Percentiles rank a stretch among this genome's conserved stretches.
Conservation (phyloP, 1,140 invertebrate genomes). For the Tachypleus tridentatus region DNA sequence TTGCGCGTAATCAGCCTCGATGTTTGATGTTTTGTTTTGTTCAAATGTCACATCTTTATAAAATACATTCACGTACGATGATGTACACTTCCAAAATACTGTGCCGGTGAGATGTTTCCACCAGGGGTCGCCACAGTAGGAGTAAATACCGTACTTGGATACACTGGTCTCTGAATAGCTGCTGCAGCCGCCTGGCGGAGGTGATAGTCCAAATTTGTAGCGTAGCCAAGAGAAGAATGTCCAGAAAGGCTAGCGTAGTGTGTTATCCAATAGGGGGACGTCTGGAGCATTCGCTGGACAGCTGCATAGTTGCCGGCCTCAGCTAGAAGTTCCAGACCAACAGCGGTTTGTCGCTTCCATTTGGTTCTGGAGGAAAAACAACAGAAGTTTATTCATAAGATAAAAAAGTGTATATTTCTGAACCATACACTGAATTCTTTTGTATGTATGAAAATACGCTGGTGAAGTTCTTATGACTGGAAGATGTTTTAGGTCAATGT, state of each 20-base stretch:
- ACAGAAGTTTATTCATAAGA: not conserved
- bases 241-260: conserved; percentile 30
- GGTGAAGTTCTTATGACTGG: not conserved
- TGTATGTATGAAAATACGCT: conserved; percentile 1
- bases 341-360: conserved; percentile 98
- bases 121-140: no score
- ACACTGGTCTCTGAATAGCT: conserved; percentile 70
- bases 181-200: conserved; percentile 56
- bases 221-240: conserved; percentile 41
- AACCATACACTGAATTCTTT: conserved; percentile 2
- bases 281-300: conserved; percentile 81
- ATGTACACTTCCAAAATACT: no score
- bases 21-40: no score
- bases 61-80: no score
- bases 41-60: no score
- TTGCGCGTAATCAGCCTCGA: no score
- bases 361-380: conserved; percentile 52
- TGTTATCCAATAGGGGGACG: conserved; percentile 50
- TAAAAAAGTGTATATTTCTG: not conserved
- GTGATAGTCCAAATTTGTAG: conserved; percentile 50
- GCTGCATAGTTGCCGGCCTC: conserved; percentile 95
- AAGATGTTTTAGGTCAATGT: no score
- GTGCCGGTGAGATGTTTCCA: no score
- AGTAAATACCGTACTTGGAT: no score
- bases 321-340: conserved; percentile 86